Base-by-base conservation (phyloP, 2,113 vertebrate species). In the Kryptolebias marmoratus region DNA sequence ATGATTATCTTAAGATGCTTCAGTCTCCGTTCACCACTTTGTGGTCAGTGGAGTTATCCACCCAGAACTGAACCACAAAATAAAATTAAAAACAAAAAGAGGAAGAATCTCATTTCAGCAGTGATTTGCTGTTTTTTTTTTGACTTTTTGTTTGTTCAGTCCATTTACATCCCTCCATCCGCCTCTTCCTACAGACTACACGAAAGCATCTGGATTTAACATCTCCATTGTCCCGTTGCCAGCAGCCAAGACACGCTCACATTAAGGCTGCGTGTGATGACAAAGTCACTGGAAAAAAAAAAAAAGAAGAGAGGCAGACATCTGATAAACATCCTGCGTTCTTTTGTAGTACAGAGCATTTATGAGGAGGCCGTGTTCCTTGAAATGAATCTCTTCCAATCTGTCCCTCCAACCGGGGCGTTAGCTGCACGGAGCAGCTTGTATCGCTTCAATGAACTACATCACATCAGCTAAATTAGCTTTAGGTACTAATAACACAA, bases 111-210 rank as follows among this genome's bases (percentile, higher is more conserved):
- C 39, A 56, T 67, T 67, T 81, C 59, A 75, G 64, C 77, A 59
- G 52, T 9, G 7, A 68, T 56, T 71, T 39, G 5, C 49, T 47
- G 73, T 58, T 62, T 53, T 55, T 69, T 56, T 53, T 55, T 69
- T 56, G 31, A 39, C 32, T 67, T 65, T 82, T 81, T 87, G 62
- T 83, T 85, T 85, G 71, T 71, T 69, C 60, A 16, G 71, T 86
- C 79, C 77, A 80, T 77, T 75, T 79, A 58, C 36, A 44, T 50
- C 61, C 70, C 81, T 39, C 57, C 16, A 6, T 64, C 65, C 36
- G 54, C 28, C 28, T 66, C 68, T 73, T 79, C 68, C 84, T 74
- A 84, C 80, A 82, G 69, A 80, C 65, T 75, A 56, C 42, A 52
- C 3, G 11, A 68, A 11, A 68, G 59, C 14, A 61, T 36, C 70